Base-by-base conservation (phyloP, 1,140 invertebrate genomes). In the Ylistrum balloti region DNA sequence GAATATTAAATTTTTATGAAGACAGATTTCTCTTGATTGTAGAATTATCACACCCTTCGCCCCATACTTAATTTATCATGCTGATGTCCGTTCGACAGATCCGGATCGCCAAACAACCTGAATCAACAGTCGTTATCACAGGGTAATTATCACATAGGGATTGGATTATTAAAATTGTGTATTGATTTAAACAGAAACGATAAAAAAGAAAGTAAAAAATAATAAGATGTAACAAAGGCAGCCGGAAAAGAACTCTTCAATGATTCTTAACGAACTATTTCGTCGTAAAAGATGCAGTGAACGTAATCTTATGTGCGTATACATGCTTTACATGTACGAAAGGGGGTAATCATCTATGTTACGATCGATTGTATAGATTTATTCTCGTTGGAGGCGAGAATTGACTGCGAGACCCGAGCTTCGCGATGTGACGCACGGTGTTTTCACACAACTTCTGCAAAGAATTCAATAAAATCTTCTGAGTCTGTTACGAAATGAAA, bases 1-100 rank as follows among this genome's bases (percentile, higher is more conserved):
- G n/a, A 74, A 74, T 74, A 74, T 74, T 74, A 74, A 74, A 74
- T 74, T 74, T 74, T 74, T 74, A 74, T 74, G 56, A 74, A 74
- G 56, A 74, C 56, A 74, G 56, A 74, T 74, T 74, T 74, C 56
- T 2, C 56, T 2, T 28, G 56, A 74, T 74, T 74, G 56, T 74
- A 74, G 56, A 74, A 74, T 74, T 74, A 74, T 74, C 56, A 74
- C 56, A 74, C 56, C n/a, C 56, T 74, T 74, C 56, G 56, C 56
- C 28, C 56, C 56, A 74, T 74, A 74, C 56, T 74, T 74, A 74
- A 74, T 74, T 74, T 74, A 74, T 74, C 56, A 74, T 11, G 7
- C 56, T 74, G 56, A 74, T 74, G 56, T 5, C 22, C 11, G 56
- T 74, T 74, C 56, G 56, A 74, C 56, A 74, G 56, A 7, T 74